These are phyloP conservation scores for Dolichopus griseipennis DNA, from an alignment of 2,888 invertebrate species.

Conservation along the genomic window DNA sequence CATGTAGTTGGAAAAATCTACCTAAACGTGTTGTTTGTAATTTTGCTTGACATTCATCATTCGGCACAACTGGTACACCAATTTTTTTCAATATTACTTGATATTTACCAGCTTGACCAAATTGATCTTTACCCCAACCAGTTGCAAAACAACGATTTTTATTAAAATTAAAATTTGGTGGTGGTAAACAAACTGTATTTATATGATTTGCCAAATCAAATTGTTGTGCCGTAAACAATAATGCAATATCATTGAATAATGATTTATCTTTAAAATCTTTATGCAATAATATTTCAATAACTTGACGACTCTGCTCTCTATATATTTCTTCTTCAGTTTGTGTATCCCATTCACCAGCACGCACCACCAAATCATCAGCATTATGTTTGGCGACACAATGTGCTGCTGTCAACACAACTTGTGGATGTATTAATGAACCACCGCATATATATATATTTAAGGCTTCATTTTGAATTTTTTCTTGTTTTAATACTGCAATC, in stretches of 20 bases:
- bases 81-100: constrained; percentile 61
- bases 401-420: constrained; percentile 69
- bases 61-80: constrained; percentile 59
- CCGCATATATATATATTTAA: constrained; percentile 57
- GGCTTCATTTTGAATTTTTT: constrained; percentile 43
- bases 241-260: constrained; percentile 63
- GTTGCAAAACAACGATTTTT: constrained; percentile 39
- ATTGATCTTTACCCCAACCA: constrained; percentile 23
- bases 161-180: constrained; percentile 39
- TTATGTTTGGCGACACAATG: constrained; percentile 53
- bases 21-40: constrained; percentile 62
- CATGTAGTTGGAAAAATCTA: constrained; percentile 54
- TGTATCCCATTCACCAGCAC: constrained; percentile 80
- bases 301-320: constrained; percentile 56
- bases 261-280: constrained; percentile 43
- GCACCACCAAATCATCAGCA: constrained; percentile 45
- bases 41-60: constrained; percentile 39
- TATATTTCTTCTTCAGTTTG: constrained; percentile 62
- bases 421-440: constrained; percentile 69
- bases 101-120: constrained; percentile 47
- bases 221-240: constrained; percentile 53
- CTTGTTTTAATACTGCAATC: constrained; percentile 55
- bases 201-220: constrained; percentile 56
- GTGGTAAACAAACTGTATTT: constrained; percentile 61
- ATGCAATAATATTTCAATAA: constrained; percentile 37